These are phyloP conservation scores for Sebastes matsubarae DNA, from an alignment of 2,797 vertebrate genomes.

Conservation along the genomic window DNA sequence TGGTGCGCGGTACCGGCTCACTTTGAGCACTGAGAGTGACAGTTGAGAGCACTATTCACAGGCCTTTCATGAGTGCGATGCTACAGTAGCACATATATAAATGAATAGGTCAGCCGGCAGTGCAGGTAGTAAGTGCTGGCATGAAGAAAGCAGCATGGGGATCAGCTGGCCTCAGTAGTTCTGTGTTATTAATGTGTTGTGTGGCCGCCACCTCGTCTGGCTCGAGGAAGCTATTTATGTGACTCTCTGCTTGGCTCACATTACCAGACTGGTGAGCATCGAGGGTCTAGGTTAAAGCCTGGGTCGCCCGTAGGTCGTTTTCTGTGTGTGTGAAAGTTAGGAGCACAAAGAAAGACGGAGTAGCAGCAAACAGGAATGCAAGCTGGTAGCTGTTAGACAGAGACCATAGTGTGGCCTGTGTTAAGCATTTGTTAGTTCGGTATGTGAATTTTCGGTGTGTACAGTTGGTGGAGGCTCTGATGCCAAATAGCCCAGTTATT, in stretches of 20 bases:
- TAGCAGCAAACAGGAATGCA: constrained; percentile 13
- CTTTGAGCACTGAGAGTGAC: background rate
- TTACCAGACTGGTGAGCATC: constrained; percentile 47
- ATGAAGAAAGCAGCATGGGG: constrained; percentile 6
- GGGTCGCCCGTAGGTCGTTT: constrained; percentile 14
- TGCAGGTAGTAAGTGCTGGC: background rate
- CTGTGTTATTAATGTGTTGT: constrained; percentile 68
- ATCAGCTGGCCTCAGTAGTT: constrained; percentile 39
- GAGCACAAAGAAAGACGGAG: constrained; percentile 3
- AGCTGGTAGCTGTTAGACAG: background rate
- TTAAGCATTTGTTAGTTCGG: constrained; percentile 37
- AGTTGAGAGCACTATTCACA: background rate
- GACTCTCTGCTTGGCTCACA: constrained; percentile 51
- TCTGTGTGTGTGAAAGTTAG: constrained; percentile 20
- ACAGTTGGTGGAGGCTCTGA: constrained; percentile 23
- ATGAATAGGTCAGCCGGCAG: background rate
- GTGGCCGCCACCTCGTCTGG: constrained; percentile 60
- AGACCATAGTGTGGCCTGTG: background rate
- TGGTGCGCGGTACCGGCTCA: too few species aligned
- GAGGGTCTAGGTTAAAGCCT: constrained; percentile 50
- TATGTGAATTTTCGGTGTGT: constrained; percentile 22
- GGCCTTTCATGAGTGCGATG: background rate
- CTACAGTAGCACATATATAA: background rate
- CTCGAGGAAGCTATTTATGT: constrained; percentile 71
- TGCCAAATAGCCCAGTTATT: constrained; percentile 40